Base-by-base conservation (phyloP, 2,888 invertebrate species). In the Metopia argyrocephala region DNA sequence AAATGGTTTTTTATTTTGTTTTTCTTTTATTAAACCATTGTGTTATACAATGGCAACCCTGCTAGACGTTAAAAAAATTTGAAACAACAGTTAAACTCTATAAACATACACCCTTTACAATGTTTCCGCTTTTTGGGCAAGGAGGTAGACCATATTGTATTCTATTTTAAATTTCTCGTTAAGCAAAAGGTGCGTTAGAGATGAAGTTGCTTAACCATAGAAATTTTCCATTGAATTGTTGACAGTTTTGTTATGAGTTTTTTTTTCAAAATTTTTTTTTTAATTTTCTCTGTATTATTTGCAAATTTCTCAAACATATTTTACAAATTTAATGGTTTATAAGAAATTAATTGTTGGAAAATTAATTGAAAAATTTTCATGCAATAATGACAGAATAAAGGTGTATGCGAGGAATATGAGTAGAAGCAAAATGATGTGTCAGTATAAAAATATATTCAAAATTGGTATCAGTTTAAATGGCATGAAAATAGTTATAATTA, bases 271-370 rank as follows among this genome's bases (percentile, higher is more conserved):
- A 2, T 21, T 12, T 20, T 4, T 45, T 21, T 61, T 68, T 46
- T 18, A 15, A 12, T 25, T n/a, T 20, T 0, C 2, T 5, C 2
- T 15, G 3, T 15, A 1, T 15, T 15, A 3, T 15, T 38, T 0
- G 0, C 1, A 12, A 0, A 12, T 38, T 38, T 27, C n/a, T 61
- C 46, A 31, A 46, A 15, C 54, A 71, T 73, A 62, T 76, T 78
- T 75, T 46, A 75, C 62, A 20, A 82, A 78, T 78, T 78, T 70
- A 82, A 78, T 82, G 82, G 78, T 69, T 76, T 76, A 74, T 69
- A 48, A 52, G 48, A 21, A 80, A 65, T 80, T 80, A 76, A 76
- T 76, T 80, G 80, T 76, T 74, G 76, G 76, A 76, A 80, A 76
- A 76, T 80, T 76, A 76, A 80, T 80, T 80, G 73, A 76, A 76